These are phyloP conservation scores for Ochropacha duplaris DNA, from an alignment of 2,888 invertebrate genomes.

Conservation along the genomic window DNA sequence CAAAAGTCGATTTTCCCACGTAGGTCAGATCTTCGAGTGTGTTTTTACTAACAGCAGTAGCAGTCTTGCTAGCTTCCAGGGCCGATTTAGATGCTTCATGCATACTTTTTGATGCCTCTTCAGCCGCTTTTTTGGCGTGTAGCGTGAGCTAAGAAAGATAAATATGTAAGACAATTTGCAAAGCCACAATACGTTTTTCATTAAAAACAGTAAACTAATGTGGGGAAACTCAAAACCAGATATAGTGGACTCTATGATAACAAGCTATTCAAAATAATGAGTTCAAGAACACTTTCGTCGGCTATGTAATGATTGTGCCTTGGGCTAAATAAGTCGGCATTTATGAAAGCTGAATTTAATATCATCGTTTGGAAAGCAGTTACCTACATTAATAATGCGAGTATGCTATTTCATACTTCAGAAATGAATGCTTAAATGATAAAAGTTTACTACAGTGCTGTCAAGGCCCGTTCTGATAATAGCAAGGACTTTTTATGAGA, in stretches of 20 bases:
- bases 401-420: too few species aligned
- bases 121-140: conserved; percentile 94
- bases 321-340: not conserved
- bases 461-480: too few species aligned
- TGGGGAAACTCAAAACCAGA: not conserved
- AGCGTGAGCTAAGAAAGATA: conserved; percentile 85
- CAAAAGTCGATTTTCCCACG: conserved; percentile 94
- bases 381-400: not conserved
- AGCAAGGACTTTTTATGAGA: too few species aligned
- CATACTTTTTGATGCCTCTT: conserved; percentile 90
- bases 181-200: not conserved
- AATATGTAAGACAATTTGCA: not conserved
- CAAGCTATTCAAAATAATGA: not conserved
- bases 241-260: not conserved
- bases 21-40: conserved; percentile 94
- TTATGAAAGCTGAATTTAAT: not conserved
- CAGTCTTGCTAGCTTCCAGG: conserved; percentile 93
- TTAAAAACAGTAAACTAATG: not conserved
- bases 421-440: too few species aligned
- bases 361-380: not conserved
- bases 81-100: conserved; percentile 94
- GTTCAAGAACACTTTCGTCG: not conserved
- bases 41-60: conserved; percentile 93
- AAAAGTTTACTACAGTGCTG: too few species aligned
- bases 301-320: not conserved